Base-by-base conservation (phyloP, 1,140 invertebrate species). In the Aleiodes sp. region DNA sequence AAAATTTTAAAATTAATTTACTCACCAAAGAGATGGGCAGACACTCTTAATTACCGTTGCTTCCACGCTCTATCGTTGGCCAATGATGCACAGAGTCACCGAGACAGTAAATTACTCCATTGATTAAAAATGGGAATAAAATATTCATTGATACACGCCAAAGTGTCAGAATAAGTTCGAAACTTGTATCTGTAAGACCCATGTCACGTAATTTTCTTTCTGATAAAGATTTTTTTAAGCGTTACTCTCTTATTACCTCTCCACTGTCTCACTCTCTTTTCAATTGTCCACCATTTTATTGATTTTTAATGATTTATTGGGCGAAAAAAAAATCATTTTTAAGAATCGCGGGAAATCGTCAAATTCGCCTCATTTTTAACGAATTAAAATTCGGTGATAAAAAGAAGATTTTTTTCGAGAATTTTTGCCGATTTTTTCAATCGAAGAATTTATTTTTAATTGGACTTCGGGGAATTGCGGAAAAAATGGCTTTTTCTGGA, bases 181-280 rank as follows among this genome's bases (percentile, higher is more conserved):
- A 87, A 83, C 86, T 88, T 71, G 87, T 86, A 78, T 88, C 86
- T 74, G 79, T 85, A 78, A 87, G 78, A 83, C 86, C 87, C 87
- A 88, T 88, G 69, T 66, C 72, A 71, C 73, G 71, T 82, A 81
- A 78, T 82, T 83, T 79, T 77, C 79, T 80, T 78, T 79, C 81
- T n/a, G n/a, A n/a, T n/a, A n/a, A n/a, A n/a, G n/a, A n/a, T n/a
- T n/a, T n/a, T n/a, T n/a, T n/a, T 70, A 73, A 73, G 71, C 73
- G 75, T 62, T 39, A 57, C 52, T 63, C 35, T 14, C n/a, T 39
- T 33, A 7, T 61, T 33, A 29, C 12, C 57, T 28, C 28, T 33
- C 26, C 57, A 26, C 52, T 57, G 26, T 73, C 78, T 66, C 56
- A 70, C 62, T 64, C 16, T 59, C 60, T 24, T 4, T 31, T 60